These are phyloP conservation scores for Diarsia rubi DNA, from an alignment of 2,888 invertebrate genomes.

Conservation along the genomic window DNA sequence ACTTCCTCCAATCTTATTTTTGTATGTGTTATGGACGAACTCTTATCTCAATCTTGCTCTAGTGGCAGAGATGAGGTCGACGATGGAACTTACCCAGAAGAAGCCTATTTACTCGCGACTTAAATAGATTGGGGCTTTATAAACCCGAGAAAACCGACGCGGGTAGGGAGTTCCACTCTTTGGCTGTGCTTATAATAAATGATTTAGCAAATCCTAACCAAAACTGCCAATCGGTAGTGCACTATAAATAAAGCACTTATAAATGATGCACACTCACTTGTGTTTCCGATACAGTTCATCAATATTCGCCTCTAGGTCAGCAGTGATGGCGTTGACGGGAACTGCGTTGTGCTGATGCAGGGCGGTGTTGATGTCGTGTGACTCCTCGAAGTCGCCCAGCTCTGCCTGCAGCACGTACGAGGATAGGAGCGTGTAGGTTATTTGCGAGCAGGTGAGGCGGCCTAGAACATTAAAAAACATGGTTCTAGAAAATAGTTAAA, in stretches of 20 bases:
- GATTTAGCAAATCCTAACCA: no score
- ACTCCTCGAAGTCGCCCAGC: slow-evolving; percentile 97
- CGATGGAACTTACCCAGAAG: no score
- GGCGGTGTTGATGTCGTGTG: slow-evolving; percentile 84
- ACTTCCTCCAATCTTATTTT: neutral
- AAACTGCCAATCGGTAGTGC: neutral
- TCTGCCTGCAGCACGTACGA: slow-evolving; percentile 97
- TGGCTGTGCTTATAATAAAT: no score
- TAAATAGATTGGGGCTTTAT: no score
- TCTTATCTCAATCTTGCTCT: no score
- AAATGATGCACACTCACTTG: slow-evolving; percentile 90
- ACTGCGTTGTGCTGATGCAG: slow-evolving; percentile 95
- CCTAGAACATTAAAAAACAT: slow-evolving; percentile 83
- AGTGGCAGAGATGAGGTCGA: no score
- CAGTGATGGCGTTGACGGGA: slow-evolving; percentile 94
- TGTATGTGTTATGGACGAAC: no score
- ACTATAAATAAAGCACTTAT: no score
- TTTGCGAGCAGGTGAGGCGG: slow-evolving; percentile 98
- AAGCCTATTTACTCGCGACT: no score
- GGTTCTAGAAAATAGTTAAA: neutral
- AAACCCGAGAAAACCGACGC: no score
- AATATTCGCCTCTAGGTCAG: slow-evolving; percentile 97
- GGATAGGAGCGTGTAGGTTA: slow-evolving; percentile 98
- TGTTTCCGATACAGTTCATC: slow-evolving; percentile 98
- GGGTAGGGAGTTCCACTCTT: no score